Conservation (phyloP, 2,888 invertebrate species). For the Zootermopsis nevadensis region DNA sequence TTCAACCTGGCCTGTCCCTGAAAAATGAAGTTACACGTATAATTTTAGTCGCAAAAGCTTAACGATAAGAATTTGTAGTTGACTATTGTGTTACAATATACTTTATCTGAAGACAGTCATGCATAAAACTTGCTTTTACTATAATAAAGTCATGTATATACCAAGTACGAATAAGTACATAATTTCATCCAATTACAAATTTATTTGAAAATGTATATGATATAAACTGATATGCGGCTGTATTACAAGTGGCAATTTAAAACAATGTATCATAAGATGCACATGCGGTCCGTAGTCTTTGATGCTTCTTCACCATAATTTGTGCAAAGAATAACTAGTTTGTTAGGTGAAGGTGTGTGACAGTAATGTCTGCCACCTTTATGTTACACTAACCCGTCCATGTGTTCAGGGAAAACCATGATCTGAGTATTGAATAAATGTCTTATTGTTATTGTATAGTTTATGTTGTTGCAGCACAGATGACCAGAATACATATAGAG, state of each 20-base stretch:
- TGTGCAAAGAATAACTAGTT: neutral
- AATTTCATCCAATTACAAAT: neutral
- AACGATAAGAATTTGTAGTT: no score
- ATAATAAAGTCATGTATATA: neutral
- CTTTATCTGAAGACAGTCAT: neutral
- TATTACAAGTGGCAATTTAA: neutral
- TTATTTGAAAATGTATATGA: neutral
- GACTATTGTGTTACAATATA: neutral
- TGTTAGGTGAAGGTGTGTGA: neutral
- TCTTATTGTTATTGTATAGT: conserved; percentile 19
- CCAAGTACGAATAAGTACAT: neutral
- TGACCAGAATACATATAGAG: conserved; percentile 8
- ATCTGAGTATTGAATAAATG: conserved; percentile 25
- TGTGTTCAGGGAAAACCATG: conserved; percentile 29
- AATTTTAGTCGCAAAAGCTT: no score
- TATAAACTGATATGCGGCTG: neutral
- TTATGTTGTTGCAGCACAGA: conserved; percentile 32
- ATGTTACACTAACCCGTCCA: conserved; percentile 32
- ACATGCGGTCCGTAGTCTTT: neutral
- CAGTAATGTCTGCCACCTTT: conserved; percentile 4
- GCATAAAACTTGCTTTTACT: neutral
- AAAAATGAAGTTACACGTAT: no score
- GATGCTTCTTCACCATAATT: neutral
- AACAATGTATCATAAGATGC: neutral
- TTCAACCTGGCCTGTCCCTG: no score